A percentile compares a stretch with the other conserved stretches of the same genome.
Evolutionary conservation across 2,113 vertebrate genomes (phyloP).

Genomic region (Meleagris gallopavo): DNA sequence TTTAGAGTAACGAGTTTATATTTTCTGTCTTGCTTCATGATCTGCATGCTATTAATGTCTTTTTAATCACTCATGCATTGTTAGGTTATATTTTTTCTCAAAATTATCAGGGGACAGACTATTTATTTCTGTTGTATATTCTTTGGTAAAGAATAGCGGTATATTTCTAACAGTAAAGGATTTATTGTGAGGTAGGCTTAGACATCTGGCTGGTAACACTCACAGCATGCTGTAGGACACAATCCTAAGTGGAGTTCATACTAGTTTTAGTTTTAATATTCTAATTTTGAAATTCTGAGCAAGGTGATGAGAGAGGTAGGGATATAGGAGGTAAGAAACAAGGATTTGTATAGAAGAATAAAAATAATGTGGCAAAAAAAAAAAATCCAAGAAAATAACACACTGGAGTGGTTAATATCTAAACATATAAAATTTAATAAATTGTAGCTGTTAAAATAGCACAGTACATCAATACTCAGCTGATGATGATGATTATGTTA

Average conservation of each 20-base stretch:
- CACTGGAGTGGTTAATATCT: background rate
- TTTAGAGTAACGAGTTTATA: background rate
- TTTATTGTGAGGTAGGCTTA: background rate
- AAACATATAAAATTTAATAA: background rate
- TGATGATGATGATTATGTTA: background rate
- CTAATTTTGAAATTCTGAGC: background rate
- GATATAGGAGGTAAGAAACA: background rate
- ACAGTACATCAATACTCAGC: background rate
- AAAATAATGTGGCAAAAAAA: background rate
- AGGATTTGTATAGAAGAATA: background rate
- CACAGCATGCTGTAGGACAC: background rate
- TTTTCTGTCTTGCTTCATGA: background rate
- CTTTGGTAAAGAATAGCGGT: background rate
- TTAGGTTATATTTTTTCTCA: background rate
- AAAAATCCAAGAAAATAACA: rapidly evolving
- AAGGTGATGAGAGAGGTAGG: background rate
- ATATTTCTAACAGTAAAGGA: background rate
- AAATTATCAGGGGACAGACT: background rate
- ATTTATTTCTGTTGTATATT: background rate
- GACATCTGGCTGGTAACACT: background rate
- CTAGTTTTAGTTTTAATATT: background rate
- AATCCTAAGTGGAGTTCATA: background rate
- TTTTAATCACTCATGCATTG: background rate
- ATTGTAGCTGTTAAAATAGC: background rate
- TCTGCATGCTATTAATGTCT: background rate